phyloP scores from a whole-genome alignment of 2,113 vertebrate species.

The Mesitornis unicolor region DNA sequence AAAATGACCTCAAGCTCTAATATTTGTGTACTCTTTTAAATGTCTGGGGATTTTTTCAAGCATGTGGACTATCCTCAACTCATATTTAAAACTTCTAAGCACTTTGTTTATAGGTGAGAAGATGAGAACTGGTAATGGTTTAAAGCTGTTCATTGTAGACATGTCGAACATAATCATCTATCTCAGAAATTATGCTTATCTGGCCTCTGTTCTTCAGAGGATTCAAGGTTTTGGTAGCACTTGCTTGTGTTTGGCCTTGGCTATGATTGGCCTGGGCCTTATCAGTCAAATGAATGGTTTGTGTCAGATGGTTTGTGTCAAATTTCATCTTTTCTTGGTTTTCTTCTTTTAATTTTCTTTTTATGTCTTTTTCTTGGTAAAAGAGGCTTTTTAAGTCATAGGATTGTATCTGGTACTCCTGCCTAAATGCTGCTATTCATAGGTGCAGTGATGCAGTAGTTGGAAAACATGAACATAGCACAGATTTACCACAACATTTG shows the following conservation, averaged over 20 bases:
- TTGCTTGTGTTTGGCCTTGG: not conserved
- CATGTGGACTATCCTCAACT: not conserved
- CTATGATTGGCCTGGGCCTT: not conserved
- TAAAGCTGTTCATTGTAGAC: not conserved
- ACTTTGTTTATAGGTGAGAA: not conserved
- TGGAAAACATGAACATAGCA: not conserved
- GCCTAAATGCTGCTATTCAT: not conserved
- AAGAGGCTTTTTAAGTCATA: not conserved
- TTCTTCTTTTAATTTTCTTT: not conserved
- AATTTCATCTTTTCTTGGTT: not conserved
- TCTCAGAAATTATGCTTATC: not conserved
- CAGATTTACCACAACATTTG: not conserved
- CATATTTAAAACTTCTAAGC: not conserved
- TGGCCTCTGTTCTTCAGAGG: not conserved
- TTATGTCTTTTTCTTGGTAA: too few relatives aligned
- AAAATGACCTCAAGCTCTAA: not conserved
- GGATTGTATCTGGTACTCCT: not conserved
- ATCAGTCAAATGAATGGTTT: accelerated
- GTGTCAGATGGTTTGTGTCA: not conserved
- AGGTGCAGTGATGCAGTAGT: not conserved
- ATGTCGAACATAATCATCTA: accelerated
- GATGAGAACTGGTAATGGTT: not conserved
- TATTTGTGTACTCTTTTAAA: not conserved
- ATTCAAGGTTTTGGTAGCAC: not conserved
- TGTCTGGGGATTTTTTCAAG: not conserved